phyloP scores from a whole-genome alignment of 2,888 invertebrate species.

The Mycalesis mineus region DNA sequence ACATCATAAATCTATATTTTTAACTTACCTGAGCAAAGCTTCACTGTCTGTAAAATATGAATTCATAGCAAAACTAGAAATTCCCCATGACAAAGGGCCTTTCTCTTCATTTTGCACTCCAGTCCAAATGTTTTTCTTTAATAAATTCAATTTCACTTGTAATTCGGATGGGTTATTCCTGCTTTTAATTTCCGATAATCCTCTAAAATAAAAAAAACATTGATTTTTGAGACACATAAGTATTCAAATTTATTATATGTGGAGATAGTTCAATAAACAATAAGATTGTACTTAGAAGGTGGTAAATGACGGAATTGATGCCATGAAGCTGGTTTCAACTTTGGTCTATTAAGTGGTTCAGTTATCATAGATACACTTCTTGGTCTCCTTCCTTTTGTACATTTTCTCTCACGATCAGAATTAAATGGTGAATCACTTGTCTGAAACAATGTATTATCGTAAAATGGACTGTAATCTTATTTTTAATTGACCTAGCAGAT shows the following conservation, averaged over 20 bases:
- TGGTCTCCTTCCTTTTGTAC: slow-evolving; percentile 55
- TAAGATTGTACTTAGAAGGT: slow-evolving; percentile 58
- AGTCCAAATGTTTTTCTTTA: slow-evolving; percentile 87
- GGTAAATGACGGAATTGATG: slow-evolving; percentile 70
- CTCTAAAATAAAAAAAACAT: slow-evolving; percentile 33
- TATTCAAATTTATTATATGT: not conserved
- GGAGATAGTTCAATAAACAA: not conserved
- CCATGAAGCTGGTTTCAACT: slow-evolving; percentile 70
- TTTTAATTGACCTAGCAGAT: too few relatives aligned
- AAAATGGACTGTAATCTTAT: not conserved
- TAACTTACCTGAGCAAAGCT: slow-evolving; percentile 78
- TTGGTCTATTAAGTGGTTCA: slow-evolving; percentile 59
- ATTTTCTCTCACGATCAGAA: slow-evolving; percentile 64
- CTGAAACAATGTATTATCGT: slow-evolving; percentile 39
- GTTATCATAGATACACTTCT: slow-evolving; percentile 71
- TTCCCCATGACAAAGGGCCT: slow-evolving; percentile 83
- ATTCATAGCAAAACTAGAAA: slow-evolving; percentile 77
- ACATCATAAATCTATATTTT: too few relatives aligned
- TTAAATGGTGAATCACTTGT: slow-evolving; percentile 71
- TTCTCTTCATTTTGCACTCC: slow-evolving; percentile 75
- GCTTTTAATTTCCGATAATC: slow-evolving; percentile 60
- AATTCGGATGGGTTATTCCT: slow-evolving; percentile 77
- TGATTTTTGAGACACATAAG: not conserved
- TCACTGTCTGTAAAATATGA: slow-evolving; percentile 78
- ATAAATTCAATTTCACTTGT: slow-evolving; percentile 81